A percentile compares a stretch with the other conserved stretches of the same genome.
phyloP scores from a whole-genome alignment of 2,888 invertebrate genomes.

The Tiliacea aurago region DNA sequence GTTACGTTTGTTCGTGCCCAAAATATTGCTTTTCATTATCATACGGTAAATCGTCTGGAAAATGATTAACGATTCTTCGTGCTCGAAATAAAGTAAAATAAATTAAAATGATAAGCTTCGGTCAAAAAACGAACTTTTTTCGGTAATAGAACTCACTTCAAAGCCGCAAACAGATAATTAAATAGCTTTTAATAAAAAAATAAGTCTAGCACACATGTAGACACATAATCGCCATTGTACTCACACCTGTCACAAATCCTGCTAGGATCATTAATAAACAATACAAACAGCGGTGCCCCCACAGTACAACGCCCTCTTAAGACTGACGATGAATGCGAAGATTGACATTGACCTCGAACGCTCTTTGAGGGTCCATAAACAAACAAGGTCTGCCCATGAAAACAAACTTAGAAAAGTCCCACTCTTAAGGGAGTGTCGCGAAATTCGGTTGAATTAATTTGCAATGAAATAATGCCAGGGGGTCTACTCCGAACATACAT shows the following conservation, averaged over 20 bases:
- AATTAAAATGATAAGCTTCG: too few species aligned
- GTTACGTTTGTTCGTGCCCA: not conserved
- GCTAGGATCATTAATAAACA: not conserved
- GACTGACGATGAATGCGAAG: not conserved
- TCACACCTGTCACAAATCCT: not conserved
- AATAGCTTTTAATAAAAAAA: not conserved
- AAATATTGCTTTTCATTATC: not conserved
- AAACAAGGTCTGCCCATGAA: not conserved
- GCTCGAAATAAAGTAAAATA: not conserved
- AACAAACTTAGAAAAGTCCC: not conserved
- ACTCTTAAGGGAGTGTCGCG: not conserved
- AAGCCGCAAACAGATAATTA: not conserved
- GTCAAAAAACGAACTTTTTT: too few species aligned
- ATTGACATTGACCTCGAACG: conserved; percentile 36
- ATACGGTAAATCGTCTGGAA: not conserved
- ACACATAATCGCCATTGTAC: not conserved
- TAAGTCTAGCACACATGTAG: not conserved
- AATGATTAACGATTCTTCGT: not conserved
- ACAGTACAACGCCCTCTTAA: not conserved
- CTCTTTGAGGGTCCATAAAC: conserved; percentile 8
- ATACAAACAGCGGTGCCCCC: not conserved
- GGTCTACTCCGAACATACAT: too few species aligned
- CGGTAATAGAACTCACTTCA: too few species aligned
- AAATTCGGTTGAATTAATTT: not conserved
- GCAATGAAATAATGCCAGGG: too few species aligned